These are phyloP conservation scores for Psilopsiagon aurifrons DNA, from an alignment of 2,113 vertebrate genomes.

Conservation along the genomic window DNA sequence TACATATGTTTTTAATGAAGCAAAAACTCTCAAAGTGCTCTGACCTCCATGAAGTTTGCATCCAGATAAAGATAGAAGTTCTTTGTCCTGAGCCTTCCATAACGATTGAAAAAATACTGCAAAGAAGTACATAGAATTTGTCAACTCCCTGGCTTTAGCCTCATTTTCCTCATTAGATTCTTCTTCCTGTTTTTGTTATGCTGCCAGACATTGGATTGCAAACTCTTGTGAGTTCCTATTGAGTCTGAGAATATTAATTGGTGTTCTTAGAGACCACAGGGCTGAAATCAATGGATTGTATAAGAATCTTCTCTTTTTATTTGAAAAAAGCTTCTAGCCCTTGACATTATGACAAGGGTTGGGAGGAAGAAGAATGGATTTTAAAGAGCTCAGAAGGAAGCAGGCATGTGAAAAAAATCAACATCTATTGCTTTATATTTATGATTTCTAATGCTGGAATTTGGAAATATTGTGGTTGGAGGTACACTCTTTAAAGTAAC, in stretches of 20 bases:
- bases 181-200: neutral
- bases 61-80: neutral
- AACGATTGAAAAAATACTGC: neutral
- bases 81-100: neutral
- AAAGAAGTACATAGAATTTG: neutral
- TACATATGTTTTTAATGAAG: neutral
- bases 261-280: neutral
- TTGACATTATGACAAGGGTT: neutral
- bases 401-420: neutral
- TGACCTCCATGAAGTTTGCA: neutral
- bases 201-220: neutral
- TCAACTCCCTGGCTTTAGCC: neutral
- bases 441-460: neutral
- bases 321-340: neutral
- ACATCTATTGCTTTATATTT: neutral
- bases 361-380: neutral
- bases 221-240: neutral
- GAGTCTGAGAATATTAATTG: slow-evolving; percentile 10
- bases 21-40: neutral
- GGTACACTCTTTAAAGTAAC: neutral
- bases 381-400: neutral
- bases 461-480: neutral
- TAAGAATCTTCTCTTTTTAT: neutral
- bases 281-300: slow-evolving; percentile 7
- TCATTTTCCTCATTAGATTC: slow-evolving; percentile 16